Evolutionary conservation across 2,888 invertebrate genomes (phyloP).

Genomic region (Caenorhabditis becei): DNA sequence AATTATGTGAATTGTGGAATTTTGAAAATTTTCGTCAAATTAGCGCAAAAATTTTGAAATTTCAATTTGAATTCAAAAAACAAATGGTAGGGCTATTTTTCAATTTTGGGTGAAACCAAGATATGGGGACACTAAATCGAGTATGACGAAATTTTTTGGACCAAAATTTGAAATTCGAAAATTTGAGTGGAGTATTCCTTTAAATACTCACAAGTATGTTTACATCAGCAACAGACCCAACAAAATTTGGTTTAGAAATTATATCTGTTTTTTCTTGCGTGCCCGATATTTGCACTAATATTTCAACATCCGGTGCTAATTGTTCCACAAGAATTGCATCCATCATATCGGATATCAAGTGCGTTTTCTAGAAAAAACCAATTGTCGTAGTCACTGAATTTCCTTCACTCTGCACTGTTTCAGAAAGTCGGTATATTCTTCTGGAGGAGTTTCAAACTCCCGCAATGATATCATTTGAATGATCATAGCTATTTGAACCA

Average conservation of each 20-base stretch:
- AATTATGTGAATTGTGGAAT: no score
- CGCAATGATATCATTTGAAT: slow-evolving; percentile 90
- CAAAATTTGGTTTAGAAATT: slow-evolving; percentile 43
- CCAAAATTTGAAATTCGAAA: not conserved
- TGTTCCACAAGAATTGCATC: slow-evolving; percentile 48
- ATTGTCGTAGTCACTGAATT: not conserved
- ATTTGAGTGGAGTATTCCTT: not conserved
- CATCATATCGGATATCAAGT: slow-evolving; percentile 57
- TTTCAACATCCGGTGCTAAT: slow-evolving; percentile 46
- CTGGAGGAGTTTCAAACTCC: slow-evolving; percentile 89
- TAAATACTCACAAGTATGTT: slow-evolving; percentile 69
- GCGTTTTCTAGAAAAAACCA: slow-evolving; percentile 34
- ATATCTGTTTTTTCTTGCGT: slow-evolving; percentile 23
- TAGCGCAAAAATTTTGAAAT: no score
- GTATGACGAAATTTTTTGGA: no score
- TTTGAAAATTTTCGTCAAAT: no score
- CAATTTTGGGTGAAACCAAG: no score
- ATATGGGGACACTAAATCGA: no score
- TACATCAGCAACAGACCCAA: slow-evolving; percentile 74
- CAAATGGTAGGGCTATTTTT: no score
- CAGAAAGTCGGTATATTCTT: slow-evolving; percentile 83
- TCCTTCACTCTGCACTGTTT: slow-evolving; percentile 48
- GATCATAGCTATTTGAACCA: slow-evolving; percentile 89
- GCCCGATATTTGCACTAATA: slow-evolving; percentile 19
- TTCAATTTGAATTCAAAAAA: no score